Base-by-base conservation (phyloP, 1,140 invertebrate genomes). In the Drosophila equinoxialis region DNA sequence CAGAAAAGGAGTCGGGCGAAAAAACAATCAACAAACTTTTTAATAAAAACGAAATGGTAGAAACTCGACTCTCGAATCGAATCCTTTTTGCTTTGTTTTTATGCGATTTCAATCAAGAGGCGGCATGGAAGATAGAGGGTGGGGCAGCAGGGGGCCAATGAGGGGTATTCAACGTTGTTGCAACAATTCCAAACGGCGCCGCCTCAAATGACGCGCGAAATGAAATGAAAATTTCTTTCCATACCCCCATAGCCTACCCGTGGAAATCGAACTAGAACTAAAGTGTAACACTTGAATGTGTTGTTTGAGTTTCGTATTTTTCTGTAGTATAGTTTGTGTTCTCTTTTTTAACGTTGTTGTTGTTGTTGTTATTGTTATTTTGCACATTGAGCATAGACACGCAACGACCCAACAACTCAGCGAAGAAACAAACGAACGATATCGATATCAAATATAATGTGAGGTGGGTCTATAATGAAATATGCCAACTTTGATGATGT, bases 141-240 rank as follows among this genome's bases (percentile, higher is more conserved):
- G 42, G n/a, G 13, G 13, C 14, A 23, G 6, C 3, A 13, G 3
- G n/a, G 3, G 26, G n/a, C 26, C 30, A 6, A 11, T 11, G 26
- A 23, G 42, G 11, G 65, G 55, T 5, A 13, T 30, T 54, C 20
- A 68, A 63, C 35, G 58, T 57, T 61, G 58, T 71, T 75, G 79
- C 83, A 85, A 87, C 83, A 76, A 85, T 85, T 87, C 77, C 20
- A 68, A 87, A 67, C 71, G 82, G 82, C 82, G 82, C 83, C 82
- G 83, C 82, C 82, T 85, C 83, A 85, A 85, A 85, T 87, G 82
- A 87, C 82, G 82, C 82, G 83, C 82, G 79, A 86, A 85, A 87
- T 82, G 83, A 85, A 85, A 85, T 85, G 82, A 87, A 85, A 87
- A 76, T 85, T 86, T 72, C 68, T 65, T 60, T 17, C 11, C 13